These are phyloP conservation scores for Pardosa pseudoannulata DNA, from an alignment of 2,888 invertebrate genomes.

Conservation along the genomic window DNA sequence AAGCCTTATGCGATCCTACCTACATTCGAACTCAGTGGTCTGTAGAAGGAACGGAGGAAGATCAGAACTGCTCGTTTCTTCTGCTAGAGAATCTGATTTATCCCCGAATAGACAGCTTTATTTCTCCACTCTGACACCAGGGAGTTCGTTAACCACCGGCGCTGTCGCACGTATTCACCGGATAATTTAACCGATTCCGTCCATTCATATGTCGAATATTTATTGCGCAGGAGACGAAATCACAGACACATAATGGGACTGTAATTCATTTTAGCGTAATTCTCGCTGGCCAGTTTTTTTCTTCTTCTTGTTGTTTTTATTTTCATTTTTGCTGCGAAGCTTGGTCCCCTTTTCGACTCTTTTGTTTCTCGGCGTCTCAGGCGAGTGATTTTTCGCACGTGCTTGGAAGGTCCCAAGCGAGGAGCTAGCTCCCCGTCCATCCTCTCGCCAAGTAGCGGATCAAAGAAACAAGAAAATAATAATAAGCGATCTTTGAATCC, in stretches of 20 bases:
- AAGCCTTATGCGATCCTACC: not conserved
- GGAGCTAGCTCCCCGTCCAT: not conserved
- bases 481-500: conserved; percentile 5
- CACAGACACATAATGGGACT: conserved; percentile 1
- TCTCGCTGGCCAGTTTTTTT: conserved; percentile 1
- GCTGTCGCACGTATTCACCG: not conserved
- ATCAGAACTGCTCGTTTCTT: not conserved
- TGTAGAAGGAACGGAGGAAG: not conserved
- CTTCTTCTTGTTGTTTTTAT: not conserved
- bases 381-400: conserved; percentile 64
- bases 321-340: not conserved
- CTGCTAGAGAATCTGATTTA: not conserved
- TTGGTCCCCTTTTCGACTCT: not conserved
- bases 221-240: conserved; percentile 2
- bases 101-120: not conserved
- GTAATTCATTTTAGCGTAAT: conserved; percentile 8
- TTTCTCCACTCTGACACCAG: not conserved
- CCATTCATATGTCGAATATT: conserved; percentile 12
- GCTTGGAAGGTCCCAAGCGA: conserved; percentile 32
- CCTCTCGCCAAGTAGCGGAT: conserved; percentile 39
- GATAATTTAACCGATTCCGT: conserved; percentile 17
- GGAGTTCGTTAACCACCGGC: not conserved
- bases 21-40: not conserved
- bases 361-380: conserved; percentile 38
- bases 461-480: conserved; percentile 32